These are phyloP conservation scores for Coracopsis vasa DNA, from an alignment of 2,113 vertebrate species.

Conservation along the genomic window DNA sequence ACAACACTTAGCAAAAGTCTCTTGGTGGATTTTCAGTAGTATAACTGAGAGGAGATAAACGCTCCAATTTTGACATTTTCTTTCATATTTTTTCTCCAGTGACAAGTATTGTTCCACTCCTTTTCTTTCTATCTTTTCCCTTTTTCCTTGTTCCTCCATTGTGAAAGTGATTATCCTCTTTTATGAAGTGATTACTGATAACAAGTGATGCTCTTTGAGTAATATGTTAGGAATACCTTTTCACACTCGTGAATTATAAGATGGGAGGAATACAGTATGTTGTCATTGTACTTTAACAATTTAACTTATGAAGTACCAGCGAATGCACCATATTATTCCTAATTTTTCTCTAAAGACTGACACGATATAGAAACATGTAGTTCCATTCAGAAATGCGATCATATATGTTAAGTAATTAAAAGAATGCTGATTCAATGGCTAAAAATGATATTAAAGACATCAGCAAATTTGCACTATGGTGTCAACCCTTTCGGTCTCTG, in stretches of 20 bases:
- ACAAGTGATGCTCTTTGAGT: not conserved
- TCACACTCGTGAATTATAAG: not conserved
- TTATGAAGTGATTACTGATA: constrained; percentile 19
- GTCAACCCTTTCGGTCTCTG: not conserved
- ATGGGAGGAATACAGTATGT: not conserved
- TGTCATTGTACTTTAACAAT: not conserved
- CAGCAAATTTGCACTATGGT: not conserved
- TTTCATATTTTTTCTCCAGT: not conserved
- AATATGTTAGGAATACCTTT: not conserved
- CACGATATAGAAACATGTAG: not conserved
- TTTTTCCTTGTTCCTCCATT: not conserved
- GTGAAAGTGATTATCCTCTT: not conserved
- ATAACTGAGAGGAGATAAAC: constrained; percentile 15
- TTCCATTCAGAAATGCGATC: not conserved
- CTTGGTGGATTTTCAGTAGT: not conserved
- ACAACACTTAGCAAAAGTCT: constrained; percentile 3
- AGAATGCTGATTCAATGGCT: not conserved
- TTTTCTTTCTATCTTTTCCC: constrained; percentile 6
- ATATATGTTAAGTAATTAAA: not conserved
- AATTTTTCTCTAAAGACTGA: not conserved
- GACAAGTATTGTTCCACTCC: constrained; percentile 32
- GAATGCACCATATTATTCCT: not conserved
- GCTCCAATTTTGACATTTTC: constrained; percentile 30
- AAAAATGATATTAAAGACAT: not conserved
- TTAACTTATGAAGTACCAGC: not conserved